Base-by-base conservation (phyloP, 2,797 vertebrate species). In the Falco cherrug region DNA sequence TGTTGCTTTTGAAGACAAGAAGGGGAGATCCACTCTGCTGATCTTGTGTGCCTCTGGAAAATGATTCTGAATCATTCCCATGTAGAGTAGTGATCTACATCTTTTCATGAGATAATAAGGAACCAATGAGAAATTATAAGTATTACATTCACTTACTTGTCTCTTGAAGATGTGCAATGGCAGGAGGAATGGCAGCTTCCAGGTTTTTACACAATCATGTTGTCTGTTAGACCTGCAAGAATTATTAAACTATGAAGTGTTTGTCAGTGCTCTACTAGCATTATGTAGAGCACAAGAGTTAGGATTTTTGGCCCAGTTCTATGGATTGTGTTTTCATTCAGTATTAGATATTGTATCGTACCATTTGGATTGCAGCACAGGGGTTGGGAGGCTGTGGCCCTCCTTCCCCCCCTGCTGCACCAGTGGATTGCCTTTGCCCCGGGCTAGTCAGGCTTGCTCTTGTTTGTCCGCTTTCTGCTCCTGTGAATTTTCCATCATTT, bases 301-400 rank as follows among this genome's bases (percentile, higher is more conserved):
- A 19, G 43, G n/a, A 53, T 67, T 39, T 60, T 81, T 33, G 17
- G 13, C n/a, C n/a, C 17, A 12, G 21, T 86, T 94, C 15, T 60
- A 91, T 74, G 64, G 17, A 37, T 11, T 79, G 13, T 59, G n/a
- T 80, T 95, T 89, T 82, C 31, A 67, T 82, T 84, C 59, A 39
- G 67, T 1, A 0, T 51, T 51, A 45, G 41, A 5, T 13, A 19
- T 53, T 24, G 28, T 48, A n/a, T 63, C 0, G 0, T 12, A 31
- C 9, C 6, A 13, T 69, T 76, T 89, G 61, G 14, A 61, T 69
- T 93, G 19, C 71, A 51, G 8, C 12, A 1, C 28, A 65, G 54
- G 22, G 15, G 1, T 12, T 87, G 51, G 2, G 20, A 73, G 56
- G 15, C 10, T 80, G 33, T 78, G 68, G 21, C 31, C 10, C 19